Percentiles rank a stretch among this genome's conserved stretches.
Conservation (phyloP, 2,113 vertebrate genomes). For the Cranoglanis bouderius region DNA sequence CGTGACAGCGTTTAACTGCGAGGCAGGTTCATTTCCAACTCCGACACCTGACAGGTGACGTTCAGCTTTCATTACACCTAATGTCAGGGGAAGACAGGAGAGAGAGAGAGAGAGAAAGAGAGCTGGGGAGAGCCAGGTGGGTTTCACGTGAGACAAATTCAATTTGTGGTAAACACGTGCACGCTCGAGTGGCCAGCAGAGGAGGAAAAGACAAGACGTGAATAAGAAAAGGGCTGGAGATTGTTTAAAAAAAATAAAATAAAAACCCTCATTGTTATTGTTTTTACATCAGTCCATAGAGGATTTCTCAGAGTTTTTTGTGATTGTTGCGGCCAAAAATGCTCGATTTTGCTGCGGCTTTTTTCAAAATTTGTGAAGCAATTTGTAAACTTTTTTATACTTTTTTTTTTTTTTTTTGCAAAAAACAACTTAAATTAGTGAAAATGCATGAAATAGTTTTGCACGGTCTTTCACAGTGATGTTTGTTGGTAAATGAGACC, state of each 20-base stretch:
- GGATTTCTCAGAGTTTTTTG: too few species aligned
- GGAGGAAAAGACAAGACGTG: not conserved
- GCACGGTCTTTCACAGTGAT: too few species aligned
- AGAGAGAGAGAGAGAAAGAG: not conserved
- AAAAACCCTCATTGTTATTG: not conserved
- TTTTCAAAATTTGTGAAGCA: too few species aligned
- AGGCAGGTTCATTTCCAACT: constrained; percentile 71
- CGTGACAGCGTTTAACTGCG: constrained; percentile 72
- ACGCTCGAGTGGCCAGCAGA: constrained; percentile 6
- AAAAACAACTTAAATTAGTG: too few species aligned
- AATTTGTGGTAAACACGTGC: constrained; percentile 36
- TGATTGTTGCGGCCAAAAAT: too few species aligned
- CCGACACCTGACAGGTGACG: constrained; percentile 64
- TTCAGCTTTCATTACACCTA: constrained; percentile 72
- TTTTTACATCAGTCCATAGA: not conserved
- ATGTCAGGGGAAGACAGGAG: constrained; percentile 59
- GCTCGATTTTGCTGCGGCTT: too few species aligned
- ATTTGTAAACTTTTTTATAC: too few species aligned
- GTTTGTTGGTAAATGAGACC: too few species aligned
- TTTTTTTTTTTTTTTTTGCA: too few species aligned
- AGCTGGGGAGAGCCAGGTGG: constrained; percentile 17
- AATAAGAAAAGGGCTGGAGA: not conserved
- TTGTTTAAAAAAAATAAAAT: not conserved
- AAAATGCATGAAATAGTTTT: too few species aligned
- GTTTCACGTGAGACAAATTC: constrained; percentile 41